A percentile compares a stretch with the other conserved stretches of the same genome.
Conservation (phyloP, 2,113 vertebrate genomes). For the Oreochromis tanganicae region DNA sequence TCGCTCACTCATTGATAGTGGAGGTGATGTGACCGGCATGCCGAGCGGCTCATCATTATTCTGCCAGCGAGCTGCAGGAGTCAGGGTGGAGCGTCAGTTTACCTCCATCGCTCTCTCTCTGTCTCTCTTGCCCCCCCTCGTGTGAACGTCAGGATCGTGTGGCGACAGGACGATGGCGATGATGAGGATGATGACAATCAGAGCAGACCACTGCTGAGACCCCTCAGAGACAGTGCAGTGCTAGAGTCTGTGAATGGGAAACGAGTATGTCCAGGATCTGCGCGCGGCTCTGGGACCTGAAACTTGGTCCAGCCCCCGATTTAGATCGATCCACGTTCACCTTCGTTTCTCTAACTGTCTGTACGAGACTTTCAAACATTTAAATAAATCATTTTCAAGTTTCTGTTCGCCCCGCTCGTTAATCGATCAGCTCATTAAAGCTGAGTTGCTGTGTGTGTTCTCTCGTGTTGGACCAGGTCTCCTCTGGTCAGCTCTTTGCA, state of each 20-base stretch:
- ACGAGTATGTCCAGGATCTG: background rate
- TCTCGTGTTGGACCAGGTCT: rapidly evolving
- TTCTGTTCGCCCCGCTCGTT: background rate
- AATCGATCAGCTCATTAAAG: background rate
- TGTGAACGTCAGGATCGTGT: background rate
- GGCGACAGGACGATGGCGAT: background rate
- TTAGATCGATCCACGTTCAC: rapidly evolving
- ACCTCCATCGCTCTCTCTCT: constrained; percentile 12
- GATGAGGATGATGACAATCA: constrained; percentile 7
- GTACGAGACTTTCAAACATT: background rate
- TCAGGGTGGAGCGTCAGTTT: constrained; percentile 55
- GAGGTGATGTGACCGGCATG: constrained; percentile 59
- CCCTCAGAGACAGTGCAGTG: background rate
- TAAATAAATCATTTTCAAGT: background rate
- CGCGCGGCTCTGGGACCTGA: background rate
- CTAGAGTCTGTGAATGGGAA: background rate
- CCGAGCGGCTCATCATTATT: constrained; percentile 63
- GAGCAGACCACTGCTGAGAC: background rate
- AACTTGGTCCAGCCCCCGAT: background rate
- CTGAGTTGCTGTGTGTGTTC: background rate
- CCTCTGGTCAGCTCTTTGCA: background rate
- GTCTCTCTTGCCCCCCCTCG: background rate
- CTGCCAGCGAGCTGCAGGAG: constrained; percentile 32
- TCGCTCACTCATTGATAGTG: constrained; percentile 58
- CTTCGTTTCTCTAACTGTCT: background rate